Percentiles rank a stretch among this genome's conserved stretches.
Evolutionary conservation across 2,888 invertebrate species (phyloP).

Genomic region (Agonopterix arenella): DNA sequence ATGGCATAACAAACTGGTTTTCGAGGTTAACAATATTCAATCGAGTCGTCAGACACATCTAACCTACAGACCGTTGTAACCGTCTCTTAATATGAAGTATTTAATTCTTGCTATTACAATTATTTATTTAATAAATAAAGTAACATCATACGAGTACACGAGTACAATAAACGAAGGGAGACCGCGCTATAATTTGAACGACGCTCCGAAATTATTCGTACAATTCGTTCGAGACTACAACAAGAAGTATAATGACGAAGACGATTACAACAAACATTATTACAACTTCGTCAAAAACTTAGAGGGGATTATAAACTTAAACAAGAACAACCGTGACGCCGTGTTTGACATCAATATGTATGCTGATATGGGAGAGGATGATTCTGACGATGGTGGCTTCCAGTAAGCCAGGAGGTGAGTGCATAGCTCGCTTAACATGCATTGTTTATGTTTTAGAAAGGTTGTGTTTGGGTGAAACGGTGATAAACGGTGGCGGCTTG

Average conservation of each 20-base stretch:
- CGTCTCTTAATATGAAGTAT: too few species aligned
- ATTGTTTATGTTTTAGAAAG: background rate
- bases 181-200: constrained; percentile 36
- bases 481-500: too few species aligned
- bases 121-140: constrained; percentile 13
- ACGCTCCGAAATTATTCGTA: constrained; percentile 37
- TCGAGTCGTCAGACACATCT: too few species aligned
- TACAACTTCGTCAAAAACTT: constrained; percentile 38
- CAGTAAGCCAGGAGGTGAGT: background rate
- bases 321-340: constrained; percentile 23
- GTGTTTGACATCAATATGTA: constrained; percentile 44
- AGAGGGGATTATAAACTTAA: constrained; percentile 41
- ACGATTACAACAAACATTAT: constrained; percentile 34
- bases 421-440: constrained; percentile 1
- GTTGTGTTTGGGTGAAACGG: too few species aligned
- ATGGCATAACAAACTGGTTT: constrained; percentile 21
- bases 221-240: constrained; percentile 35
- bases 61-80: too few species aligned
- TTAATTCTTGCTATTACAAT: constrained; percentile 8
- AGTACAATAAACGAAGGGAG: constrained; percentile 11
- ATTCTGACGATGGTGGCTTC: too few species aligned
- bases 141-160: constrained; percentile 9
- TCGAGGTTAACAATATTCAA: constrained; percentile 19
- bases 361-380: constrained; percentile 27
- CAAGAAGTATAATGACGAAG: constrained; percentile 36